These are phyloP conservation scores for Cyclophora punctaria DNA, from an alignment of 2,888 invertebrate species.

Conservation along the genomic window DNA sequence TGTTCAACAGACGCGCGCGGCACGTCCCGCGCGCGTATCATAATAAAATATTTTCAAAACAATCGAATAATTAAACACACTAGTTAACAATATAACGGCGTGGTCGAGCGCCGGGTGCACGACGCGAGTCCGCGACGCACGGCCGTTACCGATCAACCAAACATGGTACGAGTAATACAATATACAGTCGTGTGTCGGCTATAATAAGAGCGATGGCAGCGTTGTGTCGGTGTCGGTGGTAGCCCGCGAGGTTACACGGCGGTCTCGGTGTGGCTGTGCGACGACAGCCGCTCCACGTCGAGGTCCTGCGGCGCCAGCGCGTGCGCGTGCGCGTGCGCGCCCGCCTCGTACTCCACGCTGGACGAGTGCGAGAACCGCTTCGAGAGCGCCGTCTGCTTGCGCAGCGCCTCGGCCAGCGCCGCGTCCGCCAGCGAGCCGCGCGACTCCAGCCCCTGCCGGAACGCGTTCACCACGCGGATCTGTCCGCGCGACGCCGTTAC, in stretches of 20 bases:
- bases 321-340: constrained; percentile 88
- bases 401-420: constrained; percentile 93
- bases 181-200: constrained; percentile 43
- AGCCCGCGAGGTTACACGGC: background rate
- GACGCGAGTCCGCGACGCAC: constrained; percentile 11
- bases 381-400: constrained; percentile 93
- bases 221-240: constrained; percentile 25
- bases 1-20: constrained; percentile 74
- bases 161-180: constrained; percentile 37
- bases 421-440: constrained; percentile 95
- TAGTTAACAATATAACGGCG: constrained; percentile 71
- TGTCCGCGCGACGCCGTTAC: constrained; percentile 72
- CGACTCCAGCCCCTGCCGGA: constrained; percentile 99
- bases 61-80: constrained; percentile 76
- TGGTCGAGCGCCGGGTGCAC: constrained; percentile 42
- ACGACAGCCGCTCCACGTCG: constrained; percentile 89
- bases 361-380: constrained; percentile 93
- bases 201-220: constrained; percentile 53
- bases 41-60: constrained; percentile 75
- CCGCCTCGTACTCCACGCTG: constrained; percentile 92
- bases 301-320: constrained; percentile 92
- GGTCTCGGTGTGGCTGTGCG: background rate
- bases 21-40: constrained; percentile 65
- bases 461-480: constrained; percentile 99
- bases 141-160: constrained; percentile 29